phyloP scores from a whole-genome alignment of 2,888 invertebrate genomes.

The Acholoe squamosa region DNA sequence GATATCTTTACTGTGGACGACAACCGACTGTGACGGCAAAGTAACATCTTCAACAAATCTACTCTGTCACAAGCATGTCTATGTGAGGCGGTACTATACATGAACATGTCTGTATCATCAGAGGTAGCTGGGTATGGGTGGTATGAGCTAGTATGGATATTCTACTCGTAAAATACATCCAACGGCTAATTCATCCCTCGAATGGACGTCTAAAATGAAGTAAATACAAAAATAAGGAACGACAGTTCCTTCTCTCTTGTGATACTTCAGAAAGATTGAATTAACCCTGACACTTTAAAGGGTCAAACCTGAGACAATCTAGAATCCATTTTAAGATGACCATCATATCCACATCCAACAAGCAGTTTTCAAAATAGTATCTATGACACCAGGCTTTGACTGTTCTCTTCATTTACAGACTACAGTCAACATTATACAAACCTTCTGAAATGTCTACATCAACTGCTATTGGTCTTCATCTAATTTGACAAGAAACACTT shows the following conservation, averaged over 20 bases:
- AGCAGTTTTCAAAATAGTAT: background rate
- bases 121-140: background rate
- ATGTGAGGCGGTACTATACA: background rate
- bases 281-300: background rate
- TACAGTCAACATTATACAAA: background rate
- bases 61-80: background rate
- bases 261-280: background rate
- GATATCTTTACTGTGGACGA: background rate
- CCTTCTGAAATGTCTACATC: background rate
- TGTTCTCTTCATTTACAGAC: too few relatives aligned
- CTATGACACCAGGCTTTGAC: background rate
- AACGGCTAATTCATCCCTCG: background rate
- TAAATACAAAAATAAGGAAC: constrained; percentile 35
- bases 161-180: constrained; percentile 5
- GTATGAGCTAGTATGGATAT: background rate
- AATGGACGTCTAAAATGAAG: background rate
- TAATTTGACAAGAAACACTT: too few relatives aligned
- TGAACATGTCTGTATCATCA: background rate
- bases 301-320: background rate
- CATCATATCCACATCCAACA: too few relatives aligned
- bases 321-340: background rate
- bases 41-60: background rate
- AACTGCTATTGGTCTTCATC: too few relatives aligned
- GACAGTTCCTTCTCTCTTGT: background rate
- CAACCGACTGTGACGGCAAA: background rate